Base-by-base conservation (phyloP, 2,113 vertebrate genomes). In the Lagopus leucura region DNA sequence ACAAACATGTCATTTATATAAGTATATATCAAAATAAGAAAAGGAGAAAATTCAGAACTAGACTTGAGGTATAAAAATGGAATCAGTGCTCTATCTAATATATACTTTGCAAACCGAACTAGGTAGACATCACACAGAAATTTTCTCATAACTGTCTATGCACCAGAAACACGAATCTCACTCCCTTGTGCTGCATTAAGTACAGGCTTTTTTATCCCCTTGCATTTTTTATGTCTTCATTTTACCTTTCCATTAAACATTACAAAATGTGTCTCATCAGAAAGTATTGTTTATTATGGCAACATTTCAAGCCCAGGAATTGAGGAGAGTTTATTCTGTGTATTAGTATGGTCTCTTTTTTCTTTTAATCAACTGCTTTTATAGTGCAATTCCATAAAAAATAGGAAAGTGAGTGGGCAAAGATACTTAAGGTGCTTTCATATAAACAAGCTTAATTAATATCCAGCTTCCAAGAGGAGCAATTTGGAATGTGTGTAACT, bases 191-290 rank as follows among this genome's bases (percentile, higher is more conserved):
- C 48, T 81, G 79, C 72, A 69, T 77, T 71, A 89, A 93, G 42
- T 77, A 52, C 24, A 52, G 22, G 17, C 7, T 88, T 81, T 92
- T 94, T 94, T 92, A 93, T 40, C 47, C 64, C 34, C 67, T 82
- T 60, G 50, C 45, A 1, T 52, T 91, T 91, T 95, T 92, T 36
- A 83, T 87, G 60, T 78, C 52, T 94, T 86, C n/a, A 48, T 95
- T 96, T 95, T 92, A 92, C 89, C 91, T 94, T 95, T 91, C 94
- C 94, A 95, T 94, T 96, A 88, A 92, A 75, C 79, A 88, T 88
- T 83, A 91, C 73, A 86, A 86, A 96, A 88, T 88, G 34, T 69
- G n/a, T 74, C 82, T 88, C 89, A 92, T 95, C 85, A 95, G 76
- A 92, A 92, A 88, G 21, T 42, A 40, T 65, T 96, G 89, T 13